Evolutionary conservation across 2,113 vertebrate species (phyloP).

Genomic region (Todiramphus chloris): DNA sequence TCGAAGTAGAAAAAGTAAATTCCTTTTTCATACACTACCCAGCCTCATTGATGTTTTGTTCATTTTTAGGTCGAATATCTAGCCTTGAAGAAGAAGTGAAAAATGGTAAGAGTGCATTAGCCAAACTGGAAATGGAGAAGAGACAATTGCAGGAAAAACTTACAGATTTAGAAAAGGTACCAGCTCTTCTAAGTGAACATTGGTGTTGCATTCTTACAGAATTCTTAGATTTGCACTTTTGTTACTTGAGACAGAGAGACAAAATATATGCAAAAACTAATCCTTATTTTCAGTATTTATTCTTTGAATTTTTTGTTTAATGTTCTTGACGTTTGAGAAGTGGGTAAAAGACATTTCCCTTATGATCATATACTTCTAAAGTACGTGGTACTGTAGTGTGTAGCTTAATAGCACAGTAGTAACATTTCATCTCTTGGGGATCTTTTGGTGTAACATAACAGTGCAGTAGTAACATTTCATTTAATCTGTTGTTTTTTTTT

Average conservation of each 20-base stretch:
- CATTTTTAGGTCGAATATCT: conserved; percentile 85
- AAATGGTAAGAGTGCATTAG: conserved; percentile 81
- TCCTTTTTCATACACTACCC: background rate
- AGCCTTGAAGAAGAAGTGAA: conserved; percentile 89
- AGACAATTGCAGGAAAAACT: conserved; percentile 91
- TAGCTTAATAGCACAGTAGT: background rate
- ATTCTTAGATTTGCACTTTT: background rate
- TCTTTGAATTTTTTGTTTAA: background rate
- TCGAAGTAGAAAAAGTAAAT: background rate
- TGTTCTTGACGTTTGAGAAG: background rate
- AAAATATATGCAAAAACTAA: background rate
- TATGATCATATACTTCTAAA: background rate
- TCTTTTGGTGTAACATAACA: background rate
- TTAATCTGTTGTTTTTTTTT: background rate
- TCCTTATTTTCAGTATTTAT: background rate
- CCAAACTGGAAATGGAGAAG: conserved; percentile 90
- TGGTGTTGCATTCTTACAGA: background rate
- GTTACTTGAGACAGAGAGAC: background rate
- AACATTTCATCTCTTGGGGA: background rate
- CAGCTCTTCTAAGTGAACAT: background rate
- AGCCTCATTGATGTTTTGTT: background rate
- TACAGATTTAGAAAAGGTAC: conserved; percentile 93
- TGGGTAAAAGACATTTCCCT: background rate
- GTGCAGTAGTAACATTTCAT: background rate
- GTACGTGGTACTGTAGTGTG: background rate